phyloP scores from a whole-genome alignment of 1,140 invertebrate genomes.

The Aphelenchoides fujianensis region DNA sequence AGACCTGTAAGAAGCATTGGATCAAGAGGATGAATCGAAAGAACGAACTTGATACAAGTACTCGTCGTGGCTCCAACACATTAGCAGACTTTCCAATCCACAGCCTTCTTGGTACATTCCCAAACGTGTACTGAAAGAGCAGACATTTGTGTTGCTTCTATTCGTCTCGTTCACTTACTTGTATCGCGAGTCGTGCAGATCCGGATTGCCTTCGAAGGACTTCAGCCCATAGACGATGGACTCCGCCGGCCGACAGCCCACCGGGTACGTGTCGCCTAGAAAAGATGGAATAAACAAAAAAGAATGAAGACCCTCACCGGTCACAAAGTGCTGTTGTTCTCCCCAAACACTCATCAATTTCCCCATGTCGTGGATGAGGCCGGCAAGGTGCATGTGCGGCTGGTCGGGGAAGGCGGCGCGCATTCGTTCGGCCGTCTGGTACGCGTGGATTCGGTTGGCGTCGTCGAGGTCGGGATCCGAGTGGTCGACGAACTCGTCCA shows the following conservation, averaged over 20 bases:
- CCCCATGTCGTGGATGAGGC: constrained; percentile 88
- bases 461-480: constrained; percentile 82
- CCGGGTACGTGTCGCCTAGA: constrained; percentile 90
- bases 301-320: too few species aligned
- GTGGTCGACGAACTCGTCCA: constrained; percentile 89
- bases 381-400: constrained; percentile 93
- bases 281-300: too few species aligned
- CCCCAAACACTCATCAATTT: constrained; percentile 91
- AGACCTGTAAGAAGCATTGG: too few species aligned
- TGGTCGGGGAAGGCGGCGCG: constrained; percentile 76
- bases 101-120: constrained; percentile 86
- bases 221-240: constrained; percentile 83
- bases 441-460: constrained; percentile 91
- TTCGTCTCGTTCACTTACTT: constrained; percentile 71
- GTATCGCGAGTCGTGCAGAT: constrained; percentile 75
- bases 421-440: constrained; percentile 90
- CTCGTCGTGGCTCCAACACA: constrained; percentile 98
- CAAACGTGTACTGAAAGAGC: constrained; percentile 70
- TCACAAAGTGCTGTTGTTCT: constrained; percentile 90
- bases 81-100: constrained; percentile 79
- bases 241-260: constrained; percentile 80
- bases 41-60: too few species aligned
- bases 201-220: constrained; percentile 75
- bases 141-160: not conserved
- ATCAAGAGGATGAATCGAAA: too few species aligned